phyloP scores from a whole-genome alignment of 2,888 invertebrate species.

The Rhamphomyia laevipes region DNA sequence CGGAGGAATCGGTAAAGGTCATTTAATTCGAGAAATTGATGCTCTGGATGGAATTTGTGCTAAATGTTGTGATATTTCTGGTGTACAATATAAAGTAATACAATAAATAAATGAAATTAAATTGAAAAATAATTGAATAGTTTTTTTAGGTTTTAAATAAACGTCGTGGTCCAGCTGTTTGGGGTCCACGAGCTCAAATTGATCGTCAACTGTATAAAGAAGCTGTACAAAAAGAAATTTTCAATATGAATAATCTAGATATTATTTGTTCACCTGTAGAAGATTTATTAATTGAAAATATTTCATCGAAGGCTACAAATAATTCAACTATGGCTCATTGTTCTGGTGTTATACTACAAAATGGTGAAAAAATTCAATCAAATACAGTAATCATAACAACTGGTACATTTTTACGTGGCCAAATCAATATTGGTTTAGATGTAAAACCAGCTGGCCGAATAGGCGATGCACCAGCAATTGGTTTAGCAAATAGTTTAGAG shows the following conservation, averaged over 20 bases:
- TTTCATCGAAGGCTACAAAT: slow-evolving; percentile 4
- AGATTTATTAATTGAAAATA: slow-evolving; percentile 49
- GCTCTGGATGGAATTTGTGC: slow-evolving; percentile 78
- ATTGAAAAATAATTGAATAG: too few species aligned
- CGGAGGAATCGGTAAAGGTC: slow-evolving; percentile 86
- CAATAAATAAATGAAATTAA: not conserved
- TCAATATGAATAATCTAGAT: slow-evolving; percentile 50
- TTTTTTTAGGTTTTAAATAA: slow-evolving; percentile 53
- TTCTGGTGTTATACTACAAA: slow-evolving; percentile 29
- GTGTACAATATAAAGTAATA: slow-evolving; percentile 62
- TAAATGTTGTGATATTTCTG: slow-evolving; percentile 68
- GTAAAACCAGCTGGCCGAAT: slow-evolving; percentile 65
- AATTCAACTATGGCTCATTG: slow-evolving; percentile 18
- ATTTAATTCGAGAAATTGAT: slow-evolving; percentile 76
- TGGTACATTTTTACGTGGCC: slow-evolving; percentile 77
- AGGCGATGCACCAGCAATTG: slow-evolving; percentile 67
- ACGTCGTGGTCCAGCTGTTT: slow-evolving; percentile 76
- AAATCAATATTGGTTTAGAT: slow-evolving; percentile 71
- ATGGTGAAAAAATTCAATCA: slow-evolving; percentile 47
- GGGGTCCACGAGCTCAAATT: slow-evolving; percentile 81
- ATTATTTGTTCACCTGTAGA: slow-evolving; percentile 64
- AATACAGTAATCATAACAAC: slow-evolving; percentile 70
- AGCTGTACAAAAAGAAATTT: slow-evolving; percentile 60
- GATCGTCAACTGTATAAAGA: slow-evolving; percentile 68
- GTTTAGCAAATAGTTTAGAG: slow-evolving; percentile 61